Conservation (phyloP, 2,113 vertebrate species). For the Rhinolophus ferrumequinum region DNA sequence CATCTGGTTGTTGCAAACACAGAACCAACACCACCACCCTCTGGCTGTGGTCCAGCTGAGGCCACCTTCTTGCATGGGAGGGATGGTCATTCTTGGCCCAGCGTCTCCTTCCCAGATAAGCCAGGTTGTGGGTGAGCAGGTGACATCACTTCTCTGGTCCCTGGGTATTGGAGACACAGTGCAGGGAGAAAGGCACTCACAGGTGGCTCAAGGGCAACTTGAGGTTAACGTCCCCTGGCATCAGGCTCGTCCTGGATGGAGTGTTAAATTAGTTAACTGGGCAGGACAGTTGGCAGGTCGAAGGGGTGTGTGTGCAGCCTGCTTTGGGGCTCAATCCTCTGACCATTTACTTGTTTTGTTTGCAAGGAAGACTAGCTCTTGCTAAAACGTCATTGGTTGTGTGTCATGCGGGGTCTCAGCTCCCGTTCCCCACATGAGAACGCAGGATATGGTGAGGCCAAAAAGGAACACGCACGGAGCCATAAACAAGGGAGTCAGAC, state of each 20-base stretch:
- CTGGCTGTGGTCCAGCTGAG: rapidly evolving
- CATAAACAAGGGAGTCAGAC: too few species aligned
- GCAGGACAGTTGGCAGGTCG: neutral
- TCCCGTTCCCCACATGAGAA: too few species aligned
- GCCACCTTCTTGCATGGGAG: neutral
- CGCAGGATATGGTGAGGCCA: too few species aligned
- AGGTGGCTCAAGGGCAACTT: neutral
- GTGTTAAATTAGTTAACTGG: neutral
- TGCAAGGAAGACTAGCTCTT: neutral
- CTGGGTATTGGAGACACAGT: neutral
- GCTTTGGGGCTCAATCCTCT: neutral
- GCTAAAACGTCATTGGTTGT: neutral
- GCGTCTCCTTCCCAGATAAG: neutral
- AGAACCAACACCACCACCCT: neutral
- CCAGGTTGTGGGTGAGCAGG: neutral
- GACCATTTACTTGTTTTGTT: neutral
- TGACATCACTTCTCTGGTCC: neutral
- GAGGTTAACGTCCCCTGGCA: neutral
- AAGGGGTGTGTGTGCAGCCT: neutral
- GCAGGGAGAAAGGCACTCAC: neutral
- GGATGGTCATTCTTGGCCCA: neutral
- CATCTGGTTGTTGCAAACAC: too few species aligned
- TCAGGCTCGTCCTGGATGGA: neutral
- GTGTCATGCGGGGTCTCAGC: too few species aligned
- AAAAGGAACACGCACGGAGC: too few species aligned